These are phyloP conservation scores for Micromussa lordhowensis DNA, from an alignment of 92 coral and sea anemone genomes.

Conservation along the genomic window DNA sequence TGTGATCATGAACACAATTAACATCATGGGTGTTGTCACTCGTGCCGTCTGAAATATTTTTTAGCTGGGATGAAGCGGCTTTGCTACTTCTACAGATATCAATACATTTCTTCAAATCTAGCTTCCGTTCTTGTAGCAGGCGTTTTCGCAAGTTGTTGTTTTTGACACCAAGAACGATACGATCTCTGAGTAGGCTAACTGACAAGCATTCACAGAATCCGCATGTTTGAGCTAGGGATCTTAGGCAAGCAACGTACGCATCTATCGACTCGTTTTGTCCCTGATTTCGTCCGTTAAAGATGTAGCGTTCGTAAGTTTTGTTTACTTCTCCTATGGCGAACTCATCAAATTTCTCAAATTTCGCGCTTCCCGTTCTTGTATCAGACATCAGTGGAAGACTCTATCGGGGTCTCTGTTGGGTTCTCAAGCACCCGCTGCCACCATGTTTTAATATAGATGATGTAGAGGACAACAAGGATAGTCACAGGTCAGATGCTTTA, in stretches of 20 bases:
- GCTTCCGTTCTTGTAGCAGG: conserved; percentile 30
- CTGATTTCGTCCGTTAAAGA: conserved; percentile 59
- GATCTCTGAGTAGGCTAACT: conserved; percentile 10
- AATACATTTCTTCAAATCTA: conserved; percentile 25
- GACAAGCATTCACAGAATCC: no score
- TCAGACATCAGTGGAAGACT: background rate
- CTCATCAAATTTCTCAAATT: conserved; percentile 65
- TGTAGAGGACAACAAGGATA: no score
- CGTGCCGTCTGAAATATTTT: background rate
- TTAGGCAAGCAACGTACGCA: conserved; percentile 33
- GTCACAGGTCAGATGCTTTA: background rate
- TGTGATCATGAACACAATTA: background rate
- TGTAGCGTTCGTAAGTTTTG: conserved; percentile 64
- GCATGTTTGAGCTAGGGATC: no score
- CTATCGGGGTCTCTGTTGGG: background rate
- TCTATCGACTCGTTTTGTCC: conserved; percentile 51
- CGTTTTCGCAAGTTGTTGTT: conserved; percentile 2
- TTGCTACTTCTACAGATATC: conserved; percentile 36
- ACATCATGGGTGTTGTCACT: background rate
- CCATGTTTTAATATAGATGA: background rate
- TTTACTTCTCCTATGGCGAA: conserved; percentile 70
- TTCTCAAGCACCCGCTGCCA: conserved; percentile 3
- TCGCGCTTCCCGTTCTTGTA: background rate
- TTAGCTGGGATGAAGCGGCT: background rate
- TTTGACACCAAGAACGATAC: conserved; percentile 34